These are phyloP conservation scores for Agrotis segetum DNA, from an alignment of 2,888 invertebrate species.

Conservation along the genomic window DNA sequence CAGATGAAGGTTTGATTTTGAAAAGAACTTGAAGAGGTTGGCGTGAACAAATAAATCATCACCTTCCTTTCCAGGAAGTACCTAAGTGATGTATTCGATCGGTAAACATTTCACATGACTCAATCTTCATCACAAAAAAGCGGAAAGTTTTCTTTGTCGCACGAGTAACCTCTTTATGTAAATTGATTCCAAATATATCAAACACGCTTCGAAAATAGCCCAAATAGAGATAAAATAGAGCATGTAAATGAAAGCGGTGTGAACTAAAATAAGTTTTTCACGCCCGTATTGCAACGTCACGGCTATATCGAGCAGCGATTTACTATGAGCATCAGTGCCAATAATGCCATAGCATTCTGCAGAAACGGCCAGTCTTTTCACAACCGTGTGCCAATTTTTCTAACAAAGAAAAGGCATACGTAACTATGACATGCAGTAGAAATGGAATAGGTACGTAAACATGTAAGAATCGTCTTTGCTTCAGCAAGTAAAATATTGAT, in stretches of 20 bases:
- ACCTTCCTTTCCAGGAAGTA: conserved; percentile 18
- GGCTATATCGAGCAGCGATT: conserved; percentile 32
- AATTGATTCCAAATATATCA: conserved; percentile 38
- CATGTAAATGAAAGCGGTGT: conserved; percentile 7
- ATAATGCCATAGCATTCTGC: conserved; percentile 27
- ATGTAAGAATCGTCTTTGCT: neutral
- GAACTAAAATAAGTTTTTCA: conserved; percentile 27
- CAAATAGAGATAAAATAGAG: conserved; percentile 29
- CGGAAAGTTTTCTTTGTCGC: neutral
- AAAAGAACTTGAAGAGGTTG: neutral
- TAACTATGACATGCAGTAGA: conserved; percentile 18
- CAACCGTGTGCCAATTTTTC: conserved; percentile 34
- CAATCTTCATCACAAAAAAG: conserved; percentile 7
- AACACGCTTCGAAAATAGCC: conserved; percentile 28
- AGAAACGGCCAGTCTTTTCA: conserved; percentile 11
- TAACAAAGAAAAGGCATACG: conserved; percentile 28
- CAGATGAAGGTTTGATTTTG: neutral
- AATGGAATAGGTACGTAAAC: neutral
- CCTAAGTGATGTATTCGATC: neutral
- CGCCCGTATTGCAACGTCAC: conserved; percentile 36
- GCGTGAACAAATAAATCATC: conserved; percentile 1
- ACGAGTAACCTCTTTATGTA: conserved; percentile 21
- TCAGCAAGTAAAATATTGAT: conserved; percentile 19
- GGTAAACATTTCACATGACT: conserved; percentile 5
- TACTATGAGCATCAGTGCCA: conserved; percentile 50